Evolutionary conservation across 2,888 invertebrate species (phyloP).

Genomic region (Argyra leucocephala): DNA sequence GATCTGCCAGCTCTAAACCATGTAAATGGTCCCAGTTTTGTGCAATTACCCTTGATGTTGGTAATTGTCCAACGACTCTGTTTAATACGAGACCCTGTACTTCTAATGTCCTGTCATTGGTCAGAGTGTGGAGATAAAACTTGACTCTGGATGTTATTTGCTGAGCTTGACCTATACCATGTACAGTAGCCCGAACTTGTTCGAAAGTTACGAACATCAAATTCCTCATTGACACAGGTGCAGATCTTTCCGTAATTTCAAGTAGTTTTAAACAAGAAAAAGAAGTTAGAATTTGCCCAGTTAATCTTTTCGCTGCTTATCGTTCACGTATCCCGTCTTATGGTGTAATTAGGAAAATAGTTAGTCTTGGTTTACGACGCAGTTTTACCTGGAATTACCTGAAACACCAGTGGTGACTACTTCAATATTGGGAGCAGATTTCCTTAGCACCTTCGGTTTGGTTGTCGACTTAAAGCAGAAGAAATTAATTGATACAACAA

Average conservation of each 20-base stretch:
- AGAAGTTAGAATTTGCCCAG: not conserved
- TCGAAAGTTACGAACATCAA: not conserved
- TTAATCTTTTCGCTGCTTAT: not conserved
- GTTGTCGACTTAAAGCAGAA: not conserved
- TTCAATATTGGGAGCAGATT: not conserved
- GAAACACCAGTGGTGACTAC: not conserved
- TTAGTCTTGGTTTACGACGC: not conserved
- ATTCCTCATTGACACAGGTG: slow-evolving; percentile 4
- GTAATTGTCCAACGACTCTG: too few relatives aligned
- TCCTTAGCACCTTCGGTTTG: not conserved
- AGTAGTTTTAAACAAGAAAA: not conserved
- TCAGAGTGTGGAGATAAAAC: too few relatives aligned
- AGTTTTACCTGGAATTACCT: not conserved
- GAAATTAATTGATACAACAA: not conserved
- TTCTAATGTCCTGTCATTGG: too few relatives aligned
- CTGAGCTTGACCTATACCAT: too few relatives aligned
- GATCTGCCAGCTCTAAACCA: too few relatives aligned
- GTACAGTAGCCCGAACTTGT: too few relatives aligned
- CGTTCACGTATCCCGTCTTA: not conserved
- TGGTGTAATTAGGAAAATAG: not conserved
- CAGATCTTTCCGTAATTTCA: not conserved
- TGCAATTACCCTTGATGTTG: too few relatives aligned
- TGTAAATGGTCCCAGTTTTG: too few relatives aligned
- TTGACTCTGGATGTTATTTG: too few relatives aligned
- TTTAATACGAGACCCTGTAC: too few relatives aligned